Base-by-base conservation (phyloP, 2,888 invertebrate species). In the Amphipoea oculea region DNA sequence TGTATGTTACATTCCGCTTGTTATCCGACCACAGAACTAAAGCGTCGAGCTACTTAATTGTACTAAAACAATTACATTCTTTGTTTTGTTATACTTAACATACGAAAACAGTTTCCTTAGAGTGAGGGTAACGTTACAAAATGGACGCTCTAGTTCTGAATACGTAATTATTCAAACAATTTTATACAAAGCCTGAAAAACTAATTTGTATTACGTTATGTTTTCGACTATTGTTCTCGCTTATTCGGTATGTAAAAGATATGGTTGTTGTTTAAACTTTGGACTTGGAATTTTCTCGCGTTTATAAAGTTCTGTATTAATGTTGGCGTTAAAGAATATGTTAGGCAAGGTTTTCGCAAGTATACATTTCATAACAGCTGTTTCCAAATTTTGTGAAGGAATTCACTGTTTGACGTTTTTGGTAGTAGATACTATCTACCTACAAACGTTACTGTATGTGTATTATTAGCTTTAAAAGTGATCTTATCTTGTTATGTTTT, bases 61-160 rank as follows among this genome's bases (percentile, higher is more conserved):
- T 86, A 81, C 82, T 81, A 81, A 86, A 87, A 89, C 87, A 89
- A 86, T 88, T 82, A 90, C 36, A 81, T 72, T 83, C 86, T 79
- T 87, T 90, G 90, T 90, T 89, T 85, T 90, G 82, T 82, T 89
- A 83, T 62, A 83, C 83, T 89, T 86, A 86, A 86, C 90, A 90
- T 88, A 88, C 73, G 83, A 90, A 90, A 89, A 87, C 89, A 88
- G 86, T 90, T 89, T 89, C 84, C 86, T 86, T 79, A 82, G 72
- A 80, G 77, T 70, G 79, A 76, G 79, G 76, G 83, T 79, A 78
- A 76, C 71, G 72, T 80, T 85, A 85, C 89, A 87, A 84, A 88
- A 80, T 80, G 81, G 80, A 68, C 65, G 81, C 63, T 86, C 71
- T 57, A 66, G 29, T 57, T 71, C 57, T 68, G 81, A 76, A 83